Percentiles rank a stretch among this genome's conserved stretches.
Conservation (phyloP, 2,797 vertebrate genomes). For the Scleropages formosus region DNA sequence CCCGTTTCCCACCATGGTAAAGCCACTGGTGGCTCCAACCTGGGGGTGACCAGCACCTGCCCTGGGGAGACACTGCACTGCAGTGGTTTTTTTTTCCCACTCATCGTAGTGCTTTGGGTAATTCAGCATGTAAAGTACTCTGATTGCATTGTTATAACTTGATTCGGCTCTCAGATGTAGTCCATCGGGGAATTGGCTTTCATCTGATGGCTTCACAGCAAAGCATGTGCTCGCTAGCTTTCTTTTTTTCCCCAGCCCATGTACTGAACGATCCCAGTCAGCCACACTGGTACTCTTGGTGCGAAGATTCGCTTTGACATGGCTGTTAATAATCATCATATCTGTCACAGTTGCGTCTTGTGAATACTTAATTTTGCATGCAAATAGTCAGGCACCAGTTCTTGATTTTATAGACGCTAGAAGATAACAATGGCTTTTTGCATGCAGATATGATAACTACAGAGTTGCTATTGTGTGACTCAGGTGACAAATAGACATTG, state of each 20-base stretch:
- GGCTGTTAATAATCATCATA: slow-evolving; percentile 29
- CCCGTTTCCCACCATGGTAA: slow-evolving; percentile 69
- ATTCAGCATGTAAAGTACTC: slow-evolving; percentile 49
- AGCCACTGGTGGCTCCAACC: slow-evolving; percentile 68
- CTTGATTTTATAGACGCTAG: too few relatives aligned
- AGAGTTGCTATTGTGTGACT: too few relatives aligned
- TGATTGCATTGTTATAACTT: slow-evolving; percentile 37
- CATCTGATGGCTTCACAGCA: slow-evolving; percentile 42
- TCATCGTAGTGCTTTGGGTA: slow-evolving; percentile 46
- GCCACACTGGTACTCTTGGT: neutral
- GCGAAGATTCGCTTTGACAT: slow-evolving; percentile 37
- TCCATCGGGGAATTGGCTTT: slow-evolving; percentile 41
- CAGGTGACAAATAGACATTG: too few relatives aligned
- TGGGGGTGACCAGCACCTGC: slow-evolving; percentile 75
- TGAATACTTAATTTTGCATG: neutral
- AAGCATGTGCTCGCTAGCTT: neutral
- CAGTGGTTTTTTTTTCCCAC: slow-evolving; percentile 70
- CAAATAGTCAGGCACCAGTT: too few relatives aligned
- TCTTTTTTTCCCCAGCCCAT: neutral
- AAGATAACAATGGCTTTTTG: too few relatives aligned
- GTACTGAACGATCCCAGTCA: neutral
- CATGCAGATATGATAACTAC: too few relatives aligned
- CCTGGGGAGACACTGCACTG: slow-evolving; percentile 75
- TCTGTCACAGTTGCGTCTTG: neutral
- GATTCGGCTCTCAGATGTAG: slow-evolving; percentile 49